Conservation (phyloP, 1,140 invertebrate genomes). For the Aphis gossypii region DNA sequence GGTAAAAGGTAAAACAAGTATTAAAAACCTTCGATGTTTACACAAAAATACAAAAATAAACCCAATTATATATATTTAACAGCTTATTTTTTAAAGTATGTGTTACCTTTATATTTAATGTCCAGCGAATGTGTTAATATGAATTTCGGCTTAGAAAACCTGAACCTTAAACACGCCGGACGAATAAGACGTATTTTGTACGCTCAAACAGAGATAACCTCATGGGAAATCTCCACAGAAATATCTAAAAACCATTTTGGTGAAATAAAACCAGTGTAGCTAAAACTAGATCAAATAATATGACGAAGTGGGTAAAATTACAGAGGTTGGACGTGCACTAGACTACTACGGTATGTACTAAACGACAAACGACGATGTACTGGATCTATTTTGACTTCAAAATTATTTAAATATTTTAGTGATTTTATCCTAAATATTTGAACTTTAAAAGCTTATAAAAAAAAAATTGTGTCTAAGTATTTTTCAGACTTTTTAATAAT, state of each 20-base stretch:
- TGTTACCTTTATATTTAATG: not conserved
- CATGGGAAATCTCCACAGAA: not conserved
- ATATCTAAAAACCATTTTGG: not conserved
- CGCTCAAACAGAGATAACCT: not conserved
- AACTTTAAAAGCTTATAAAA: not conserved
- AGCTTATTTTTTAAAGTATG: not conserved
- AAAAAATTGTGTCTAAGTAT: not conserved
- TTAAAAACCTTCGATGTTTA: not conserved
- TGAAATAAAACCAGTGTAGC: not conserved
- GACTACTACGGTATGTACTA: not conserved
- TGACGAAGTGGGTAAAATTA: constrained; percentile 11
- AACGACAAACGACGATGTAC: not conserved
- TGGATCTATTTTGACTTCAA: not conserved
- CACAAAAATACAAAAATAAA: not conserved
- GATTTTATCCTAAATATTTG: not conserved
- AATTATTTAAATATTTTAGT: not conserved
- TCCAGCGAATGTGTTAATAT: not conserved
- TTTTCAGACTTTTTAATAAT: not conserved
- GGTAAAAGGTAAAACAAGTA: not conserved
- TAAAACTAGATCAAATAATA: not conserved
- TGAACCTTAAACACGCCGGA: not conserved
- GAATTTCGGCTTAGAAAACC: not conserved
- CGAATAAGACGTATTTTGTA: not conserved
- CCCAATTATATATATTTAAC: not conserved
- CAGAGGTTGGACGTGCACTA: not conserved